These are phyloP conservation scores for Carassius auratus DNA, from an alignment of 2,113 vertebrate species.

Conservation along the genomic window DNA sequence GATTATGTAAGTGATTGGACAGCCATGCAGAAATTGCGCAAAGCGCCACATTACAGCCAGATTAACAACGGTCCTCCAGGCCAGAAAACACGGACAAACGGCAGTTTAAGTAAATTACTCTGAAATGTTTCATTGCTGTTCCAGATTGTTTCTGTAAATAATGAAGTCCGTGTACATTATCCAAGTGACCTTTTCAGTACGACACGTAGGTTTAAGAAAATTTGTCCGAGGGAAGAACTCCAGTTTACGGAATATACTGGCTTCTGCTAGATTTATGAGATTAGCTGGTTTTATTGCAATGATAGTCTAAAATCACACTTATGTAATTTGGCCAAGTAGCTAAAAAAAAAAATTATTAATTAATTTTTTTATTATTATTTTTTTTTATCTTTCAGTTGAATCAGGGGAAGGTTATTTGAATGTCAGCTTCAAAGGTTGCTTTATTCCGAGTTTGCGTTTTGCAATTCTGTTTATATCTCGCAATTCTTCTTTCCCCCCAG, in stretches of 20 bases:
- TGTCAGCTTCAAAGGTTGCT: slow-evolving; percentile 40
- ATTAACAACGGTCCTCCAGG: slow-evolving; percentile 66
- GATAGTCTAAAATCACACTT: neutral
- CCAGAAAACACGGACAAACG: slow-evolving; percentile 59
- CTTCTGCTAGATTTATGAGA: slow-evolving; percentile 4
- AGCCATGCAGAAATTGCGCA: slow-evolving; percentile 53
- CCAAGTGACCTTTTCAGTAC: neutral
- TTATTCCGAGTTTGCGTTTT: too few species aligned
- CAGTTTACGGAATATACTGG: neutral
- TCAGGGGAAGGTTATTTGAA: slow-evolving; percentile 69
- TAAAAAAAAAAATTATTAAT: neutral
- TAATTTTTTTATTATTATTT: slow-evolving; percentile 48
- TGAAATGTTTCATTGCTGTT: slow-evolving; percentile 57
- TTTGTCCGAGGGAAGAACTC: neutral
- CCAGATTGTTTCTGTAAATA: slow-evolving; percentile 32
- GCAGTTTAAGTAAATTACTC: slow-evolving; percentile 59
- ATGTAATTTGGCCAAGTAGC: neutral
- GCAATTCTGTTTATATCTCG: too few species aligned
- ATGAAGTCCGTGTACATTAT: slow-evolving; percentile 36
- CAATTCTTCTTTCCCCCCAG: too few species aligned
- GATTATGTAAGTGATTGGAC: slow-evolving; percentile 79
- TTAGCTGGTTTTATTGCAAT: neutral
- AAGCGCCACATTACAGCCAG: slow-evolving; percentile 64
- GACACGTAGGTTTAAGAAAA: slow-evolving; percentile 25
- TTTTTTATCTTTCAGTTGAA: slow-evolving; percentile 66